phyloP scores from a whole-genome alignment of 2,797 vertebrate genomes.

The Arremon brunneinucha region DNA sequence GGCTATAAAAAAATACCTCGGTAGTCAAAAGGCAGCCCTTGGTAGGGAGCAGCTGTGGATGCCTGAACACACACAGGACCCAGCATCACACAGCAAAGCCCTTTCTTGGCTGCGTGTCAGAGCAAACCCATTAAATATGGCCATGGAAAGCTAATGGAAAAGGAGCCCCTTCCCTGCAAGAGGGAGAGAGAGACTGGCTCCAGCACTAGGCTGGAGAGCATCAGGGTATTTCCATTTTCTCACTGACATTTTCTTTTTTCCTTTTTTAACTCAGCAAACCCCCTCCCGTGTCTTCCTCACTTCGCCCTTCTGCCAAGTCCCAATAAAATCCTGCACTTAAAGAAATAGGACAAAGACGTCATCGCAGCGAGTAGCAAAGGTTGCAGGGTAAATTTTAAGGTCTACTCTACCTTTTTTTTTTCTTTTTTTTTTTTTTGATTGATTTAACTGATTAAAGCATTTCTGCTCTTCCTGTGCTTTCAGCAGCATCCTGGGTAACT shows the following conservation, averaged over 20 bases:
- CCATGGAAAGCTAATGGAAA: conserved; percentile 56
- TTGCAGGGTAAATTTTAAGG: conserved; percentile 23
- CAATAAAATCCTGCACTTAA: conserved; percentile 23
- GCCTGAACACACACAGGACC: conserved; percentile 29
- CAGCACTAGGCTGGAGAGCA: background rate
- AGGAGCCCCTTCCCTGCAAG: conserved; percentile 58
- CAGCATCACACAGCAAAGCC: conserved; percentile 20
- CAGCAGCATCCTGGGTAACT: conserved; percentile 53
- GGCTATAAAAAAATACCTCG: conserved; percentile 61
- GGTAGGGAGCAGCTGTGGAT: conserved; percentile 44
- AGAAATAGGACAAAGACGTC: conserved; percentile 17
- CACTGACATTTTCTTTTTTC: conserved; percentile 41
- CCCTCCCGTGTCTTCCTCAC: background rate
- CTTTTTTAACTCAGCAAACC: background rate
- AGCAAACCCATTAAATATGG: conserved; percentile 56
- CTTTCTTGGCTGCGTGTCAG: conserved; percentile 51
- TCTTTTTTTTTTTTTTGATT: background rate
- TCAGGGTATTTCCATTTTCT: conserved; percentile 17
- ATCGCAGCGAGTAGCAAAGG: background rate
- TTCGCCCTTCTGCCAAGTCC: conserved; percentile 38
- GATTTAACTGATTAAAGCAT: conserved; percentile 48
- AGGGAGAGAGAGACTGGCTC: background rate
- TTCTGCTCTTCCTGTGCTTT: conserved; percentile 37
- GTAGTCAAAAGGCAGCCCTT: conserved; percentile 56
- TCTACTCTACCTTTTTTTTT: background rate